Evolutionary conservation across 2,888 invertebrate genomes (phyloP).

Genomic region (Lasioglossum vierecki): DNA sequence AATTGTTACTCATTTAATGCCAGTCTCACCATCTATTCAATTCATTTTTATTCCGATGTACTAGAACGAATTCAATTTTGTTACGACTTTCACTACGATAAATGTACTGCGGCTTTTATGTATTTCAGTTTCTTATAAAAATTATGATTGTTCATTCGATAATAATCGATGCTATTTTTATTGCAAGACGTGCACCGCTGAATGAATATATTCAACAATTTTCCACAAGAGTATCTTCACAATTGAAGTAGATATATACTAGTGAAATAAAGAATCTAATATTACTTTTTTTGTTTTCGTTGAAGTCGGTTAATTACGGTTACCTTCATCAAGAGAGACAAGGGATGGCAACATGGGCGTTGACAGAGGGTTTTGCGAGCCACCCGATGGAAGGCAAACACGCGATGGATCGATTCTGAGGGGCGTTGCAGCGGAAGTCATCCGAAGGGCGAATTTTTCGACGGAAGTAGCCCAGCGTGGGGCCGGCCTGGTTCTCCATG

Average conservation of each 20-base stretch:
- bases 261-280: not conserved
- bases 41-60: no score
- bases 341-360: not conserved
- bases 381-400: slow-evolving; percentile 38
- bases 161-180: no score
- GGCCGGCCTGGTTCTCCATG: slow-evolving; percentile 22
- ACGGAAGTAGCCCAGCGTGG: slow-evolving; percentile 35
- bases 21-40: not conserved
- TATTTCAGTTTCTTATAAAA: no score
- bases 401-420: slow-evolving; percentile 53
- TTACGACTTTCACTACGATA: no score
- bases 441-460: slow-evolving; percentile 41
- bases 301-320: not conserved
- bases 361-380: not conserved
- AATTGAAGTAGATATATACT: not conserved
- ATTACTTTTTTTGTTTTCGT: no score
- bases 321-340: not conserved
- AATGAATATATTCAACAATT: not conserved
- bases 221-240: no score
- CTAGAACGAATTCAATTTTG: no score
- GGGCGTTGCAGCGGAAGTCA: slow-evolving; percentile 46
- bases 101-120: no score
- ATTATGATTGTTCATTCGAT: no score
- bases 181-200: no score
- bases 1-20: not conserved